Evolutionary conservation across 2,113 vertebrate species (phyloP), one percentile per base, ranked within the genome.

Genomic region (mouse (Mus musculus)): DNA sequence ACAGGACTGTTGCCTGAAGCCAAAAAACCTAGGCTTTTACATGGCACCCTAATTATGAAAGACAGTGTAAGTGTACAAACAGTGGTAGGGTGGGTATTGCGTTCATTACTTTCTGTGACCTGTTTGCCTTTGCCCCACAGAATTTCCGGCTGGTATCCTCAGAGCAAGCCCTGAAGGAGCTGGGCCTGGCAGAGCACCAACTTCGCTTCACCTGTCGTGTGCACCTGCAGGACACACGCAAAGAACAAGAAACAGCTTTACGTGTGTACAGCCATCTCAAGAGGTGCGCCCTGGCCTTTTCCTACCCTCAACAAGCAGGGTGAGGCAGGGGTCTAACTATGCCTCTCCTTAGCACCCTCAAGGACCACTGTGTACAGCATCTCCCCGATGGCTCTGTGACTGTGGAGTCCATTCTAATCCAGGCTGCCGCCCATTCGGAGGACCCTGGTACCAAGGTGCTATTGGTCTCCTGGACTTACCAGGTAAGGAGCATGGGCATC

Each of bases 401-500:
- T 0, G 99, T 99, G 54, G 99, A 99, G 93, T 99, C 99, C 88
- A 99, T 99, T 65, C 99, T 99, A 7, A 99, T 99, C 97, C 99
- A 99, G 97, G 99, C 99, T 22, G 99, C 99, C 0, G 99, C 99
- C 0, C 99, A 99, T 22, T 98, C 99, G 0, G 99, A 99, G 91
- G 99, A 99, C 54, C 97, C 99, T 10, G 98, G 99, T 80, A 99
- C 99, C 95, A 99, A 99, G 96, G 99, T 99, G 81, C 98, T 99
- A 82, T 98, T 99, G 4, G 99, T 99, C 0, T 99, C 99, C 42
- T 99, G 99, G 99, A 99, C 99, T 0, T 99, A 99, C 96, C 99
- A 99, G 99, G 99, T 99, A 95, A 69, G 96, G 9, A 4, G 49
- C 49, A 30, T 69, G 28, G 36, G 77, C 10, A 26, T n/a, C 46